Base-by-base conservation (phyloP, 2,797 vertebrate species). In the Acanthiza pusilla region DNA sequence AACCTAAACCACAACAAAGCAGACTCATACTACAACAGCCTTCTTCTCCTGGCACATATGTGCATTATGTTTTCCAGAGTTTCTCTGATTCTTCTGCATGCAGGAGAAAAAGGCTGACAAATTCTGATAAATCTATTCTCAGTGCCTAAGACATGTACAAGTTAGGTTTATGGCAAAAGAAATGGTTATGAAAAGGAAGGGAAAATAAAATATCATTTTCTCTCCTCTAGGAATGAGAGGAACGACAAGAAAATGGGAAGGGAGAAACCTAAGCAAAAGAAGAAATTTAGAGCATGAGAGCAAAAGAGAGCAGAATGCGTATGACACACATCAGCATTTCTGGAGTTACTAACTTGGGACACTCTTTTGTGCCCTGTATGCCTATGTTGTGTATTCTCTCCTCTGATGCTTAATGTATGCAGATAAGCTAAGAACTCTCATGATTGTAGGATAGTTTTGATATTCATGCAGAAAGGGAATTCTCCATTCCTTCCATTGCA, bases 331-430 rank as follows among this genome's bases (percentile, higher is more conserved):
- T 17, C 23, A 65, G 9, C 6, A 62, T 68, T 62, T 73, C 19
- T 48, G 38, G 13, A 55, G 5, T 57, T 53, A 63, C 15, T 45
- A 80, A 13, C 5, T 79, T 16, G 42, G 16, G 48, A 48, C 27
- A 40, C 11, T 38, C 7, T 85, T 65, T 60, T 58, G 50, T 0
- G 0, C 2, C 53, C 11, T 65, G 2, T 5, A 38, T 4, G 7
- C 40, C 38, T 40, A 2, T 20, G 20, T 16, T 60, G 4, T 45
- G 26, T 26, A 53, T 58, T 75, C 19, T 72, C 10, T 71, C 12
- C 15, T 42, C 13, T 76, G 27, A 55, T 58, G 19, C 8, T 78
- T 16, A 32, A 47, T 30, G 7, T 34, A 32, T 1, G 2, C 42
- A 78, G 4, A 3, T 54, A 32, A 78, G 13, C 16, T 81, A 50